These are phyloP conservation scores for Patagioenas fasciata DNA, from an alignment of 2,113 vertebrate genomes.

Conservation along the genomic window DNA sequence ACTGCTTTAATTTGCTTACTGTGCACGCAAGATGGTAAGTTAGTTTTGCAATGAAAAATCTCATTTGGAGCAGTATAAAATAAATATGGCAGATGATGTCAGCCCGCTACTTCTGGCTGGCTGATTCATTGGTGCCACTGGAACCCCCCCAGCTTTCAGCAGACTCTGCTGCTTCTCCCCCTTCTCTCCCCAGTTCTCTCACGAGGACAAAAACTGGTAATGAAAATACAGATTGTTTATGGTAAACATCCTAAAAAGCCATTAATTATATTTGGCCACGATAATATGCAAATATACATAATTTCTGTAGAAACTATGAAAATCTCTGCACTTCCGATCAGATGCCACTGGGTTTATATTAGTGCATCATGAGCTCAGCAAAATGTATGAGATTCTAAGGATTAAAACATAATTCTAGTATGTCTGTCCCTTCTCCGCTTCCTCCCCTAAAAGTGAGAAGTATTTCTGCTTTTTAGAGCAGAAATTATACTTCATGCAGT, in stretches of 20 bases:
- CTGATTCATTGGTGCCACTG: not conserved
- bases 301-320: not conserved
- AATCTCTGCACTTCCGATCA: not conserved
- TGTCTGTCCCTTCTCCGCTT: not conserved
- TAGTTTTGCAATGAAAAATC: slow-evolving; percentile 10
- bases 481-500: slow-evolving; percentile 19
- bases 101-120: slow-evolving; percentile 24
- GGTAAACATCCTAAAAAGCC: slow-evolving; percentile 21
- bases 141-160: not conserved
- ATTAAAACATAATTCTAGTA: not conserved
- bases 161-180: not conserved
- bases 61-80: not conserved
- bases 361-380: not conserved
- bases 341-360: not conserved
- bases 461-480: slow-evolving; percentile 51
- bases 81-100: slow-evolving; percentile 21
- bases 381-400: not conserved
- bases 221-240: slow-evolving; percentile 48
- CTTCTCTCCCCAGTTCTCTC: not conserved
- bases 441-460: not conserved
- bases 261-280: slow-evolving; percentile 9
- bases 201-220: not conserved
- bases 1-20: slow-evolving; percentile 34
- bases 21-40: not conserved
- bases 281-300: not conserved